Evolutionary conservation across 2,113 vertebrate species (phyloP), one percentile per base, ranked within the genome.

Genomic region (Propithecus coquereli): DNA sequence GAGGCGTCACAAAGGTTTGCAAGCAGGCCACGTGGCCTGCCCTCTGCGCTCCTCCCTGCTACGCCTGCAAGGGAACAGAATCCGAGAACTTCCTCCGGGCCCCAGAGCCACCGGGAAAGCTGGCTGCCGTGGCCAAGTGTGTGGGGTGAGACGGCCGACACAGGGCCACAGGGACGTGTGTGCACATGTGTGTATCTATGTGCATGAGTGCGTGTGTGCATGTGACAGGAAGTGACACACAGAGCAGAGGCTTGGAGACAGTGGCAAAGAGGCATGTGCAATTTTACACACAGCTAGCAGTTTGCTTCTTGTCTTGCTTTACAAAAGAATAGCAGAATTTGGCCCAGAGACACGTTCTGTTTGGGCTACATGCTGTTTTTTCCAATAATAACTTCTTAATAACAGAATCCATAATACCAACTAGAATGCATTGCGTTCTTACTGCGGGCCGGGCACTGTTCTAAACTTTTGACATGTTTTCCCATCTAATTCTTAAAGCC

Each of bases 31-130:
- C 8, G 11, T 50, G 82, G 79, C 43, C 63, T 45, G 37, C 40
- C 30, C 0, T 14, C 23, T 2, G 54, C 7, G 40, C 80, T 13
- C 14, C 54, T 65, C 54, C 22, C 30, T 0, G 52, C 76, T 61
- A 45, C 6, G 5, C 82, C 0, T 2, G 4, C 32, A 37, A 27
- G 27, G 27, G 30, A n/a, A 40, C 5, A 0, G 65, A 30, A n/a
- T 65, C 63, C 2, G 23, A 61, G 63, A 25, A n/a, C 71, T 13
- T 77, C 10, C 76, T 77, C 63, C 7, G 71, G 22, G 70, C 87
- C 18, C 2, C 63, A 50, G 57, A 50, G 34, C 14, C 34, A 3
- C 45, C 11, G 8, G 70, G n/a, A 52, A 52, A 86, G 54, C 79
- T 34, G 63, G 5, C 52, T 40, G 86, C 54, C 61, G 9, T 0